Evolutionary conservation across 64 coral and sea anemone genomes (phyloP), one percentile per base, ranked within the genome.

Genomic region (Stichodactyla mertensii): DNA sequence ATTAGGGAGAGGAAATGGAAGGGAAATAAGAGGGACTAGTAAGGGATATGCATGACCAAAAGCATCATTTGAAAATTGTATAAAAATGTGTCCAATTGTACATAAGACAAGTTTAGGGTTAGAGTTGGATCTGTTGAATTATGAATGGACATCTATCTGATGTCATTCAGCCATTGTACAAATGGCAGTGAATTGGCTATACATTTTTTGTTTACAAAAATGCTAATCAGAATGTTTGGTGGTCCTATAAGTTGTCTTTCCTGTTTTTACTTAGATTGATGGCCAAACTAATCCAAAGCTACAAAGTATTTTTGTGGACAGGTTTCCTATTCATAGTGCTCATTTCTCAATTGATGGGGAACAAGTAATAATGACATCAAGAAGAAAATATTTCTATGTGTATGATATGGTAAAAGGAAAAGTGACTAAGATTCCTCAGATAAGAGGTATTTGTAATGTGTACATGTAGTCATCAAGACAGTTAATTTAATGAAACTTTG

Each of bases 321-420:
- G 77, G 16, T 99, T 99, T 82, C 93, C 97, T 52, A 99, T 99
- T 77, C 86, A 94, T 26, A 95, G 87, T 82, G 93, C 97, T 20
- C 97, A 99, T 70, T 99, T 99, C 67, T 90, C 77, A 83, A 79
- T 86, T 70, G 93, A 95, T 90, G 97, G 92, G 0, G 85, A 95
- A 18, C 97, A 99, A 92, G 97, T 99, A 13, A 90, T 99, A 45
- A 82, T 99, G 87, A 88, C 97, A 14, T 99, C 97, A 28, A 84
- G 86, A 86, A 92, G 91, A 56, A 84, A 61, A 11, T 90, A 61
- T 55, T 99, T 99, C 85, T 93, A 95, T 88, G 90, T 92, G 16
- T 99, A 99, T 87, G 97, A 99, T 58, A 91, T 99, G 97, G 88
- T 92, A 24, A 90, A 89, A 10, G 97, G 97, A 57, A 59, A 88